Evolutionary conservation across 2,113 vertebrate genomes (phyloP).

Genomic region (Setophaga petechia): DNA sequence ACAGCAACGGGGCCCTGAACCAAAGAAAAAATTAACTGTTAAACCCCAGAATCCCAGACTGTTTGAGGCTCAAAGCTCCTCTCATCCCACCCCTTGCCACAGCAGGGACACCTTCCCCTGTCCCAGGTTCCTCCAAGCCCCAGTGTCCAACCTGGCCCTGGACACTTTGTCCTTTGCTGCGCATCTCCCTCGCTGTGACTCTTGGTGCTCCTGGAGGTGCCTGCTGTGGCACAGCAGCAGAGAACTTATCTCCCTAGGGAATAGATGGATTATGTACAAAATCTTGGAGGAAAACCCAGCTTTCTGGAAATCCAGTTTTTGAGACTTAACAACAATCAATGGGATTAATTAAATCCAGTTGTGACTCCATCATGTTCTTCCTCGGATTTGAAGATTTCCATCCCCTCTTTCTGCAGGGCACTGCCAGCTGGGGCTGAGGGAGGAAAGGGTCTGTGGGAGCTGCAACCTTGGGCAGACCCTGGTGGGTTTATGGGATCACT

Average conservation of each 20-base stretch:
- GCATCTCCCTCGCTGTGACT: accelerated
- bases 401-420: neutral
- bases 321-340: neutral
- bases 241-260: neutral
- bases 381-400: neutral
- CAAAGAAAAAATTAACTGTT: neutral
- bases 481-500: accelerated
- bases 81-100: neutral
- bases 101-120: neutral
- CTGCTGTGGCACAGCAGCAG: neutral
- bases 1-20: neutral
- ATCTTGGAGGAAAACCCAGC: neutral
- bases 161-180: neutral
- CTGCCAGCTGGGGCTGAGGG: neutral
- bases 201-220: neutral
- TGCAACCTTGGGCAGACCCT: neutral
- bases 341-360: neutral
- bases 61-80: neutral
- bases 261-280: neutral
- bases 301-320: neutral
- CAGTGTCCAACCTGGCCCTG: neutral
- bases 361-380: neutral
- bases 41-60: neutral
- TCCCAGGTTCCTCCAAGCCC: neutral
- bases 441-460: neutral